A percentile compares a stretch with the other conserved stretches of the same genome.
Evolutionary conservation across 2,888 invertebrate species (phyloP).

Genomic region (Sericinus montela): DNA sequence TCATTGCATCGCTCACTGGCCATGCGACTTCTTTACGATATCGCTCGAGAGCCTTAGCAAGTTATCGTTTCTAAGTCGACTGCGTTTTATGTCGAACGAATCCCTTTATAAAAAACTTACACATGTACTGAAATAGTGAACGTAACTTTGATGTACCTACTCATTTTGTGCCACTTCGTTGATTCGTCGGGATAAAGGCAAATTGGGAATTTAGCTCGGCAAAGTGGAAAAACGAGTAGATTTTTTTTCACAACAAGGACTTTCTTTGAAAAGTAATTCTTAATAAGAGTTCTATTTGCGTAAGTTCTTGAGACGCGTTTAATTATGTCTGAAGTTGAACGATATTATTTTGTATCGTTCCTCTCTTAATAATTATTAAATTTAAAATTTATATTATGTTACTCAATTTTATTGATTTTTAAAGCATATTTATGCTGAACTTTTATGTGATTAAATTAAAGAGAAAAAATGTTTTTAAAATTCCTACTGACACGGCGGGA

Average conservation of each 20-base stretch:
- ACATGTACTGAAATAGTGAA: conserved; percentile 36
- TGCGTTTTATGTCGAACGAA: conserved; percentile 33
- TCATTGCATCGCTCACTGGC: conserved; percentile 70
- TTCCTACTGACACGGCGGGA: too few species aligned
- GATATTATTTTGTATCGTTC: too few species aligned
- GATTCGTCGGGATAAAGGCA: conserved; percentile 19
- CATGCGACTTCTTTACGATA: conserved; percentile 49
- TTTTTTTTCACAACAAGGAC: conserved; percentile 15
- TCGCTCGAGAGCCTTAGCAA: conserved; percentile 30
- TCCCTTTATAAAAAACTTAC: conserved; percentile 45
- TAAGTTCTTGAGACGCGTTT: conserved; percentile 7
- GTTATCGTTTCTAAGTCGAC: conserved; percentile 31
- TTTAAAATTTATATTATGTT: too few species aligned
- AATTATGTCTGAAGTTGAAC: too few species aligned
- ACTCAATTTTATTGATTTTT: too few species aligned
- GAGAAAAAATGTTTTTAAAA: too few species aligned
- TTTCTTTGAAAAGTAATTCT: conserved; percentile 16
- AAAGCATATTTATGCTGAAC: too few species aligned
- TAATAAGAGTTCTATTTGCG: conserved; percentile 14
- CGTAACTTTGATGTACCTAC: conserved; percentile 30
- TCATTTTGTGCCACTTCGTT: conserved; percentile 20
- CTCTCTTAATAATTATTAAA: too few species aligned
- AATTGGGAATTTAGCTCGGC: conserved; percentile 19
- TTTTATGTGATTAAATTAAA: too few species aligned
- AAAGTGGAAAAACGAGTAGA: conserved; percentile 17